Evolutionary conservation across 2,888 invertebrate species (phyloP).

Genomic region (Agrochola circellaris): DNA sequence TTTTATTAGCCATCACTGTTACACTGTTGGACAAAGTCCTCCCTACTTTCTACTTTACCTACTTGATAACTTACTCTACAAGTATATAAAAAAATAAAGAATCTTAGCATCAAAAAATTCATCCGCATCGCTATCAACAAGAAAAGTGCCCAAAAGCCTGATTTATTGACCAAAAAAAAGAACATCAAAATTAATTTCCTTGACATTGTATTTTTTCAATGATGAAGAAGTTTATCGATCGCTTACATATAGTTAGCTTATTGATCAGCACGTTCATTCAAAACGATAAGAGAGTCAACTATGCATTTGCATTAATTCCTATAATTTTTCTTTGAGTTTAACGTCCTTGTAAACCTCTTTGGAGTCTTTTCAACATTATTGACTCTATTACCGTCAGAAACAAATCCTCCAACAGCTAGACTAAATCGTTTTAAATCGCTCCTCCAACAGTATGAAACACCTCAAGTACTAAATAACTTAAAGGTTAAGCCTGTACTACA

Average conservation of each 20-base stretch:
- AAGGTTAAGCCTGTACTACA: conserved; percentile 64
- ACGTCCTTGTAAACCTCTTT: neutral
- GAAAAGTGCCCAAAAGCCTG: too few species aligned
- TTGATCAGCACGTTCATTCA: neutral
- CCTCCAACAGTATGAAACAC: conserved; percentile 37
- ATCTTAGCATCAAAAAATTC: too few species aligned
- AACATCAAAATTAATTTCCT: neutral
- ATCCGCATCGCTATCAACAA: too few species aligned
- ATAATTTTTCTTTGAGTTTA: neutral
- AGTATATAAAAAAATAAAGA: too few species aligned
- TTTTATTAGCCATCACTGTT: too few species aligned
- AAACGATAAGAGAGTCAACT: neutral
- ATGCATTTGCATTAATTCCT: neutral
- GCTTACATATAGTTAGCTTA: neutral
- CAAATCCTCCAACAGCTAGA: conserved; percentile 1
- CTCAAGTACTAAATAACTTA: conserved; percentile 63
- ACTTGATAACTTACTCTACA: too few species aligned
- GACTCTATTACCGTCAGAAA: conserved; percentile 7
- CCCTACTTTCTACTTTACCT: too few species aligned
- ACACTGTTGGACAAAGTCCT: too few species aligned
- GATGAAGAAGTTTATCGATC: neutral
- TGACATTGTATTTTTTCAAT: neutral
- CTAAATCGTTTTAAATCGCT: conserved; percentile 45
- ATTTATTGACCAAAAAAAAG: too few species aligned
- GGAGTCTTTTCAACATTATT: neutral